These are phyloP conservation scores for Pseudopleuronectes americanus DNA, from an alignment of 2,797 vertebrate genomes.

Conservation along the genomic window DNA sequence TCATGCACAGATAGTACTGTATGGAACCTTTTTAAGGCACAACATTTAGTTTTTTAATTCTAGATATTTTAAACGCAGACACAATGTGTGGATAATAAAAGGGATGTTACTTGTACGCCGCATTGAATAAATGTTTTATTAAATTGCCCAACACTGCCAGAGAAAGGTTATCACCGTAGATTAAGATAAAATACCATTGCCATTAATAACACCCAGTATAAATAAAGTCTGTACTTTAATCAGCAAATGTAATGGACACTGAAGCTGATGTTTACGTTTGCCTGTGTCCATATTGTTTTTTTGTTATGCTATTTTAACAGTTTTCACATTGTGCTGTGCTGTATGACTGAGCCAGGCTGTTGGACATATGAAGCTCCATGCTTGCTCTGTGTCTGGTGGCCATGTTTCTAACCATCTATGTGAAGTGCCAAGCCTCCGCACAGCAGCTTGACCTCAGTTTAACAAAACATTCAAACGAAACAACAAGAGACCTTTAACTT, in stretches of 20 bases:
- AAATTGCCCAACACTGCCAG: no score
- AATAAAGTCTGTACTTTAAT: constrained; percentile 23
- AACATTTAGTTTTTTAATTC: background rate
- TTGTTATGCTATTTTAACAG: constrained; percentile 15
- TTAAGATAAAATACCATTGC: background rate
- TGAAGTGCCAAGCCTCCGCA: constrained; percentile 42
- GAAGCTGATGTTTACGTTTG: constrained; percentile 17
- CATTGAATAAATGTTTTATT: no score
- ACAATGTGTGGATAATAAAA: background rate
- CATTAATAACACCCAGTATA: background rate
- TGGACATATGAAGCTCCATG: background rate
- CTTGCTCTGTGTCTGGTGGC: constrained; percentile 26
- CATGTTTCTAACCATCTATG: constrained; percentile 32
- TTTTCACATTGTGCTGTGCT: constrained; percentile 35
- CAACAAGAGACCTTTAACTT: background rate
- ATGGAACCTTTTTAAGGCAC: background rate
- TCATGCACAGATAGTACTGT: no score
- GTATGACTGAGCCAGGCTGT: constrained; percentile 35
- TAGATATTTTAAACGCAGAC: background rate
- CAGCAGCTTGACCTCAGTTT: constrained; percentile 45
- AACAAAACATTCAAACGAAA: background rate
- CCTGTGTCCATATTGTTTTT: constrained; percentile 29
- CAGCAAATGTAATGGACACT: constrained; percentile 40
- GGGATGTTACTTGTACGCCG: background rate
- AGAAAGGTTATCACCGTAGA: background rate